Evolutionary conservation across 53 echinoderm and acorn worm genomes (phyloP), one percentile per base, ranked within the genome.

Genomic region (Actinopyga echinites): DNA sequence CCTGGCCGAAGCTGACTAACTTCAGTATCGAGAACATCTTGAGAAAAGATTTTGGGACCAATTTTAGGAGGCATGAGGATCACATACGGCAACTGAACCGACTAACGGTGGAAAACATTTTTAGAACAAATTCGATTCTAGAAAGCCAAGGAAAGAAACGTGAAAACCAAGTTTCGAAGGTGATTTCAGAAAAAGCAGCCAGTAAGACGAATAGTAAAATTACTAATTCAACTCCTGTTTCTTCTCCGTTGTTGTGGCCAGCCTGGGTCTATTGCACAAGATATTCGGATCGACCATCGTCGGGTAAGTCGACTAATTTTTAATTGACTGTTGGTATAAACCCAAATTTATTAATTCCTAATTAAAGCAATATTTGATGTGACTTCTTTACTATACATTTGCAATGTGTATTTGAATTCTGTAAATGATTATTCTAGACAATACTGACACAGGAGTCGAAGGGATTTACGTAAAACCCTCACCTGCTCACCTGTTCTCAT

Each of bases 241-340:
- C 3, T 49, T 49, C 88, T n/a, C 49, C 78, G 36, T 34, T 64
- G 49, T 57, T 64, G 30, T 99, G 99, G 99, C 99, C 99, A 25
- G 99, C 99, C 10, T 99, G 99, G 99, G 99, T 99, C 34, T 99
- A 99, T 91, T 99, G 94, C 64, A 94, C 94, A 0, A 75, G 99
- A 55, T 99, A 99, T 84, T 95, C 94, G 23, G 97, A 99, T 64
- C 85, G 99, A 56, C 99, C 99, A 49, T 95, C 95, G 28, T 99
- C 99, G 49, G 97, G 99, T 99, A 83, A 94, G 91, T 56, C 35
- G 7, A 5, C 8, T 62, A 13, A 10, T 13, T 25, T 62, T 0
- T 15, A 1, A 8, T 49, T 49, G 13, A 0, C 17, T 49, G 13
- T 17, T 0, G 15, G n/a, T n/a, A n/a, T n/a, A 49, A 49, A 49